Percentiles rank a stretch among this genome's conserved stretches.
These are phyloP conservation scores for Vollenhovia emeryi DNA, from an alignment of 1,140 invertebrate species.

Conservation along the genomic window DNA sequence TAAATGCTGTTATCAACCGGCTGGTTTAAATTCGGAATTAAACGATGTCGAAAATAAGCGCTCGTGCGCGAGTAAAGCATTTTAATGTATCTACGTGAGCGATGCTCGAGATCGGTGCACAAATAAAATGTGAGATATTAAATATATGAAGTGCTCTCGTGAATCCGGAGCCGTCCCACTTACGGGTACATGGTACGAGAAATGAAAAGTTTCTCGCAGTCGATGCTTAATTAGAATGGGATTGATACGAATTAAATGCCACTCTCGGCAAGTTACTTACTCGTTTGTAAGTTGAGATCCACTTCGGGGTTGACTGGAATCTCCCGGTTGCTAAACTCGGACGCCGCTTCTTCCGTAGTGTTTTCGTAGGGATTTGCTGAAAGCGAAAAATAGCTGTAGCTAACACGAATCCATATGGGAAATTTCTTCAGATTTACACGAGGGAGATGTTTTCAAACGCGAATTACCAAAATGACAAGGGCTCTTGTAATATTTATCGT, in stretches of 20 bases:
- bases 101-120: background rate
- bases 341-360: conserved; percentile 87
- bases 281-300: conserved; percentile 87
- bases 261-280: conserved; percentile 82
- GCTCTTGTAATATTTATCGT: background rate
- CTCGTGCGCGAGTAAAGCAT: background rate
- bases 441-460: background rate
- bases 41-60: background rate
- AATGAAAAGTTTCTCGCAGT: conserved; percentile 66
- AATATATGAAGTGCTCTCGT: conserved; percentile 31
- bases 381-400: conserved; percentile 59
- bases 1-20: background rate
- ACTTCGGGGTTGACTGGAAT: conserved; percentile 85
- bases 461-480: background rate
- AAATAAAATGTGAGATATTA: conserved; percentile 39
- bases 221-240: conserved; percentile 66
- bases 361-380: conserved; percentile 85
- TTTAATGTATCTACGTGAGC: background rate
- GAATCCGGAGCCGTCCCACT: conserved; percentile 47
- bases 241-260: conserved; percentile 72
- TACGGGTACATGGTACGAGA: conserved; percentile 30
- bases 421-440: background rate
- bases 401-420: conserved; percentile 37
- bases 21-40: background rate
- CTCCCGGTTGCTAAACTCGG: conserved; percentile 85